Evolutionary conservation across 1,140 invertebrate species (phyloP), one percentile per base, ranked within the genome.

Genomic region (Plodia interpunctella): DNA sequence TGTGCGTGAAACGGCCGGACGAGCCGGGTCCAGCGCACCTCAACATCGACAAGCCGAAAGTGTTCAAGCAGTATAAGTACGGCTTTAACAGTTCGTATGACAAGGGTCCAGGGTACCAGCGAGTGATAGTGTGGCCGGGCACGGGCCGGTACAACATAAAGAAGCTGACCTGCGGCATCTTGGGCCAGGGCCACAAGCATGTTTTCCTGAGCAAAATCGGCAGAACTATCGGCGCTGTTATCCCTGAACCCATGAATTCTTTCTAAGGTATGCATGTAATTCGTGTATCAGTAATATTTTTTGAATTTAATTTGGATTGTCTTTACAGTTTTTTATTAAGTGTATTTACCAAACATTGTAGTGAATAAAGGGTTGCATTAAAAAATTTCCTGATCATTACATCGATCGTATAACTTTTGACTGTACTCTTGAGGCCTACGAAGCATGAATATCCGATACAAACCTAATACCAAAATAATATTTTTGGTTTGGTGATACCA

Each of bases 21-120:
- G 83, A 87, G 2, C 86, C 83, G 8, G 81, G 82, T 0, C 78
- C 86, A 0, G 75, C 70, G 0, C 62, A 74, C 49, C 74, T 73
- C 11, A 74, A 78, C 18, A 56, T 78, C 0, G 68, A 71, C 13
- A 68, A 69, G 9, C 72, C 72, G 0, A 78, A 60, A 51, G 57
- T 62, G 1, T 85, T 83, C 38, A 74, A 67, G 49, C 62, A 83
- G 57, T 77, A 80, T 49, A 78, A 68, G 30, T 17, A 57, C 10
- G 82, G 76, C 5, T 88, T 87, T 50, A 86, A 88, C 58, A 87
- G 80, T 56, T 82, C 78, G 19, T 84, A 85, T 49, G 80, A 86
- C 49, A 78, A 77, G 28, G 72, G 78, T 1, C 83, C 78, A 5
- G 82, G 85, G 5, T 85, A 86, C 38, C 44, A 73, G 15, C 72